Base-by-base conservation (phyloP, 2,888 invertebrate species). In the Cepaea hortensis region DNA sequence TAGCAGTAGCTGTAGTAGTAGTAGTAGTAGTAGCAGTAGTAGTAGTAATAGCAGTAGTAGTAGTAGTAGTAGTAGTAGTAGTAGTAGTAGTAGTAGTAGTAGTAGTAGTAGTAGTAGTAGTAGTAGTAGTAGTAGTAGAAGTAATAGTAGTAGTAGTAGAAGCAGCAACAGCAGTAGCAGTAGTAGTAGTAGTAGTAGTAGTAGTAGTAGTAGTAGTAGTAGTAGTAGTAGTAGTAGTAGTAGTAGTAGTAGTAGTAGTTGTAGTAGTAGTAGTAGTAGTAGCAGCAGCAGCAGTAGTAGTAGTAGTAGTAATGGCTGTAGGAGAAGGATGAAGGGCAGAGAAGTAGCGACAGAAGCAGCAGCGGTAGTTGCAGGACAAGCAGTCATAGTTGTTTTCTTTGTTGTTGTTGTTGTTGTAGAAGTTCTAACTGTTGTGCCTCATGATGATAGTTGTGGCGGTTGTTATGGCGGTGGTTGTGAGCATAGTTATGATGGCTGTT, bases 91-190 rank as follows among this genome's bases (percentile, higher is more conserved):
- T 11, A 0, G 55, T 55, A 55, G 55, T 11, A 55, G 55, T 55
- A 55, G 55, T 11, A 55, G 55, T 55, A 0, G 55, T n/a, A 3
- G 77, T 55, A 0, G 55, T 55, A 9, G 55, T 55, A 9, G 6
- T 72, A 23, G 72, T 72, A 65, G 76, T 81, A 73, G 55, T 82
- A 35, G 55, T 81, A 81, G 61, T 80, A 35, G 46, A 5, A 48
- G 55, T 46, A 48, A 5, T 65, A 80, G 55, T 73, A 84, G 61
- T 18, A 84, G 23, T 3, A 72, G 23, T 1, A 23, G 9, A 1
- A 9, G 23, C 4, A 23, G 23, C 20, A n/a, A 4, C n/a, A 72
- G 23, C 11, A 23, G 72, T 23, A n/a, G 72, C 11, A 23, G 72
- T 72, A n/a, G 23, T 23, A n/a, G 11, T 9, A 23, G 72, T 20